These are phyloP conservation scores for Malachius bipustulatus DNA, from an alignment of 2,888 invertebrate species.

Conservation along the genomic window DNA sequence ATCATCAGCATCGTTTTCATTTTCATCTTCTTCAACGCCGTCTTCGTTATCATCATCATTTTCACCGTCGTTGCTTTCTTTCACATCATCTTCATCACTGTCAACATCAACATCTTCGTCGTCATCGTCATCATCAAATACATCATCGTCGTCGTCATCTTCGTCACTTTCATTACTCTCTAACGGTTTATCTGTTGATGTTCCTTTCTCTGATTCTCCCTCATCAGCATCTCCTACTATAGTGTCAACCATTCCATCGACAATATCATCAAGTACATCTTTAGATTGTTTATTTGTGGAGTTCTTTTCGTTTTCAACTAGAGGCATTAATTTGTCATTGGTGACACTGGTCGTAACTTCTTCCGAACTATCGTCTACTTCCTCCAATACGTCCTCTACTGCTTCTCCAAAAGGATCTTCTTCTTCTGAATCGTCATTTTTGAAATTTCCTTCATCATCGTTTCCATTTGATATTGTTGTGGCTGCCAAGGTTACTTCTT, in stretches of 20 bases:
- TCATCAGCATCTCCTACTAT: slow-evolving; percentile 39
- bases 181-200: slow-evolving; percentile 8
- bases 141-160: slow-evolving; percentile 19
- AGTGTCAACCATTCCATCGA: slow-evolving; percentile 40
- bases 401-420: slow-evolving; percentile 27
- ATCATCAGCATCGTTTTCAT: too few relatives aligned
- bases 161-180: slow-evolving; percentile 8
- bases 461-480: slow-evolving; percentile 5
- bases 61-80: slow-evolving; percentile 23
- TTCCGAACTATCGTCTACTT: slow-evolving; percentile 23
- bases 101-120: slow-evolving; percentile 16
- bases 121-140: slow-evolving; percentile 20
- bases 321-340: slow-evolving; percentile 10
- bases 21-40: slow-evolving; percentile 18
- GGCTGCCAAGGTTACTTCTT: slow-evolving; percentile 12
- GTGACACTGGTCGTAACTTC: slow-evolving; percentile 11
- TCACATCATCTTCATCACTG: slow-evolving; percentile 20
- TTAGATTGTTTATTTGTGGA: slow-evolving; percentile 29
- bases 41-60: slow-evolving; percentile 20
- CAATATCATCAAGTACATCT: slow-evolving; percentile 37
- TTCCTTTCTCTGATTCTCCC: slow-evolving; percentile 21
- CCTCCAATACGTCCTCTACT: slow-evolving; percentile 28
- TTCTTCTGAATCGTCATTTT: slow-evolving; percentile 22
- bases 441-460: slow-evolving; percentile 10
- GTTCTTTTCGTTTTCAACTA: slow-evolving; percentile 7